Evolutionary conservation across 2,888 invertebrate genomes (phyloP).

Genomic region (Cancer borealis): DNA sequence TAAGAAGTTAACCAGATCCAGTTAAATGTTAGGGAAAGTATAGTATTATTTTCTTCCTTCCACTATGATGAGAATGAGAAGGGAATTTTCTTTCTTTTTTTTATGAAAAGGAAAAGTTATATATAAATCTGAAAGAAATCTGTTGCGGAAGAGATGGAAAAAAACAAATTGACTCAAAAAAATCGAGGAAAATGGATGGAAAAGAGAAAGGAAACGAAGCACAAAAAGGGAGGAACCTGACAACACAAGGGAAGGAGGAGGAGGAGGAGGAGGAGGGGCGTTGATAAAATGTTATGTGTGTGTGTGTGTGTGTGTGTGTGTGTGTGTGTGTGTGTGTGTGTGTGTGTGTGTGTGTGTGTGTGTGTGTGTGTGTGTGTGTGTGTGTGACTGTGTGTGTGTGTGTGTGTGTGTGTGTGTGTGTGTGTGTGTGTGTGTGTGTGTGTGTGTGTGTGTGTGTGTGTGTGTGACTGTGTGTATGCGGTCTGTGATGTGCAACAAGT

Average conservation of each 20-base stretch:
- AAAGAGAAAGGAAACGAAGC: background rate
- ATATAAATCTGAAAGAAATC: too few relatives aligned
- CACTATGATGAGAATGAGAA: too few relatives aligned
- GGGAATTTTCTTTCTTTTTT: too few relatives aligned
- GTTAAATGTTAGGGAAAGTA: too few relatives aligned
- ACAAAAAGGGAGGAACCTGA: background rate
- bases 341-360: background rate
- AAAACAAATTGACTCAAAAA: background rate
- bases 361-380: background rate
- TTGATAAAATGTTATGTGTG: background rate
- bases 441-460: too few relatives aligned
- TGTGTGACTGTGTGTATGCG: too few relatives aligned
- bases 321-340: background rate
- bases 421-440: background rate
- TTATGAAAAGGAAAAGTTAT: too few relatives aligned
- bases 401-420: constrained; percentile 47
- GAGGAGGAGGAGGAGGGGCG: too few relatives aligned
- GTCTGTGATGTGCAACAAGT: too few relatives aligned
- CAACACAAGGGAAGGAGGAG: background rate
- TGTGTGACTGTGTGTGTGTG: background rate
- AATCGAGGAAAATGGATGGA: background rate
- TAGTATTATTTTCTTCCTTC: too few relatives aligned
- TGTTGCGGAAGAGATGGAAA: too few relatives aligned
- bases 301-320: constrained; percentile 16
- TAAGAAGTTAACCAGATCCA: background rate